Conservation (phyloP, 2,113 vertebrate species). For the Toxotes chatareus region DNA sequence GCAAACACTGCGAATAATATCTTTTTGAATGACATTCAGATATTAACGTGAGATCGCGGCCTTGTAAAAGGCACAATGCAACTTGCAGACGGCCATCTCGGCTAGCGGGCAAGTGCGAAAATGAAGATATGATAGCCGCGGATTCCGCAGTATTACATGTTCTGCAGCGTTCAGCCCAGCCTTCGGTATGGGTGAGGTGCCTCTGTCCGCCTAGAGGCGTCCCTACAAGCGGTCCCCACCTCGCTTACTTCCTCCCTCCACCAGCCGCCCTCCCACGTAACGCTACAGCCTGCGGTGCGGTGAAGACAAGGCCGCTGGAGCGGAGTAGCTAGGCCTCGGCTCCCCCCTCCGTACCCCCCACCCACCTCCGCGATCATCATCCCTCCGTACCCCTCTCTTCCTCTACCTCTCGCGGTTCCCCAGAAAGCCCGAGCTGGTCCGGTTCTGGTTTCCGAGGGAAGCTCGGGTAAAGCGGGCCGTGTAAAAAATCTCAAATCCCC, state of each 20-base stretch:
- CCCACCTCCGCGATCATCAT: slow-evolving; percentile 73
- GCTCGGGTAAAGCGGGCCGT: slow-evolving; percentile 58
- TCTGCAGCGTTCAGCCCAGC: slow-evolving; percentile 61
- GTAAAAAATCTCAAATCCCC: slow-evolving; percentile 31
- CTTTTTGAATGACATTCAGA: slow-evolving; percentile 63
- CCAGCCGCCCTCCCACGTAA: slow-evolving; percentile 80
- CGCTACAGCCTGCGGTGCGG: slow-evolving; percentile 75
- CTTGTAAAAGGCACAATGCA: slow-evolving; percentile 82
- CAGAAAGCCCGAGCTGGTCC: slow-evolving; percentile 80
- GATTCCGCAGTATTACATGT: slow-evolving; percentile 55
- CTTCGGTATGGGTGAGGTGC: slow-evolving; percentile 37
- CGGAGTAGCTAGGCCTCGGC: slow-evolving; percentile 80
- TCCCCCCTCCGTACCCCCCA: slow-evolving; percentile 56
- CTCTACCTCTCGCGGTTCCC: slow-evolving; percentile 82
- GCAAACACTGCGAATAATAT: slow-evolving; percentile 40
- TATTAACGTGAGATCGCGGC: slow-evolving; percentile 76
- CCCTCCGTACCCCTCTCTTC: slow-evolving; percentile 81
- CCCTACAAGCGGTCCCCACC: slow-evolving; percentile 67
- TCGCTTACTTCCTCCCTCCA: slow-evolving; percentile 77
- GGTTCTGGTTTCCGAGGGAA: slow-evolving; percentile 77
- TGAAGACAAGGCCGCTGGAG: slow-evolving; percentile 83
- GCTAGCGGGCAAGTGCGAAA: slow-evolving; percentile 75
- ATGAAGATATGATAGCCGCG: slow-evolving; percentile 52
- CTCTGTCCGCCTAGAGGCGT: slow-evolving; percentile 61
- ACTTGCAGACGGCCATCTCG: slow-evolving; percentile 78